Base-by-base conservation (phyloP, 23 tunicate genomes). In the Trididemnum nubilum region DNA sequence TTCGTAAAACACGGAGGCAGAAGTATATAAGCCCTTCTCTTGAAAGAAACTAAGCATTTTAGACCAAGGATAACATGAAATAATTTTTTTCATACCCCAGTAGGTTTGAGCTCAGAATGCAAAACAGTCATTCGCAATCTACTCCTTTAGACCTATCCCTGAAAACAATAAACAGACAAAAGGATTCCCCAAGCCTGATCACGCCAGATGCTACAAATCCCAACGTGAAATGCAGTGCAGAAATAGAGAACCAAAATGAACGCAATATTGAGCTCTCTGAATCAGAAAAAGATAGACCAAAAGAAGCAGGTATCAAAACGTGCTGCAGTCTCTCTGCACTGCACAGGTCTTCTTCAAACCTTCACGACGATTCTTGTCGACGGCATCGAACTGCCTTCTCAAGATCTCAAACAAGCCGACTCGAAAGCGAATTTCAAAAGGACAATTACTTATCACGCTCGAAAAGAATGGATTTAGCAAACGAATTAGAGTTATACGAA, bases 361-460 rank as follows among this genome's bases (percentile, higher is more conserved):
- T 37, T 73, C 58, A 37, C 2, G 74, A 70, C 38, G 77, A 81
- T 18, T 34, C 77, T 23, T 57, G 40, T 36, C 36, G 85, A 30
- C 37, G 85, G 2, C 77, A 69, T 35, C 28, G 85, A 44, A 81
- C 77, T 2, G 77, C 85, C 15, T 69, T 81, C 27, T 27, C 85
- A 33, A 44, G 85, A 24, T 15, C 52, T 7, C 83, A 79, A 35
- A 58, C 72, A 3, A 9, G 24, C 2, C 51, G 73, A 22, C 52
- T 79, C 3, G 83, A 79, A 64, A 52, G 35, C n/a, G 83, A 79
- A 35, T 79, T 79, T 61, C 28, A 58, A 79, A 63, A 64, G 1
- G 83, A 79, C 73, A 79, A 79, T 30, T 79, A 79, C 52, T 44
- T 79, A 44, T 79, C 83, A n/a, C 39, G 83, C 70, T 29, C 77